Percentiles rank a stretch among this genome's conserved stretches.
Conservation (phyloP, 30 jellyfish, hydroid and myxozoan species). For the Hydra vulgaris region DNA sequence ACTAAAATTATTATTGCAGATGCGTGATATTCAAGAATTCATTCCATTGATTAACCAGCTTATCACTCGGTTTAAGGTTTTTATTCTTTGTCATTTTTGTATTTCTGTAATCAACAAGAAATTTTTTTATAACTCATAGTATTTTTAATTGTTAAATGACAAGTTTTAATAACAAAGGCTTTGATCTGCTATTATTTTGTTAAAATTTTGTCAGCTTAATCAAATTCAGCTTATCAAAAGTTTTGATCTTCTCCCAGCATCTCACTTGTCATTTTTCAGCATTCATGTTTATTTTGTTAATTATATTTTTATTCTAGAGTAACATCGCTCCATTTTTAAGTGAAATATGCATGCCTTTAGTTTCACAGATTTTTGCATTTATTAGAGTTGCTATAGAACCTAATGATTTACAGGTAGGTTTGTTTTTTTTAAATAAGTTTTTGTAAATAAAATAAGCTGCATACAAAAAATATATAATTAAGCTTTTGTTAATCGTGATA, state of each 20-base stretch:
- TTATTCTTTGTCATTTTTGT: not conserved
- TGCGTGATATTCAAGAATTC: slow-evolving; percentile 89
- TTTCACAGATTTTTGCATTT: slow-evolving; percentile 65
- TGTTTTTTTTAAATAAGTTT: too few relatives aligned
- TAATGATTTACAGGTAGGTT: slow-evolving; percentile 73
- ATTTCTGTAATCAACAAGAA: not conserved
- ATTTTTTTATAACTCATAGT: too few relatives aligned
- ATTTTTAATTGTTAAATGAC: too few relatives aligned
- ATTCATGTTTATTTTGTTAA: not conserved
- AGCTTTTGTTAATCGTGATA: too few relatives aligned
- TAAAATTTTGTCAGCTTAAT: too few relatives aligned
- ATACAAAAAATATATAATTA: too few relatives aligned
- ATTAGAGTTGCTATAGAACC: slow-evolving; percentile 54
- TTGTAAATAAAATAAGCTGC: too few relatives aligned
- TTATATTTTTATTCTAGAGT: slow-evolving; percentile 17
- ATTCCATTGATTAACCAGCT: slow-evolving; percentile 87
- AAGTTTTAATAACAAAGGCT: too few relatives aligned
- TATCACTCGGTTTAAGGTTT: slow-evolving; percentile 76
- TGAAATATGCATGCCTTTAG: slow-evolving; percentile 80
- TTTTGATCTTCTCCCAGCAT: too few relatives aligned
- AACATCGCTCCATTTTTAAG: slow-evolving; percentile 68
- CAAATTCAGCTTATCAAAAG: too few relatives aligned
- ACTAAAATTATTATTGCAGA: slow-evolving; percentile 15
- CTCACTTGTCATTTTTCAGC: not conserved
- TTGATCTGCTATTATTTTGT: too few relatives aligned